Evolutionary conservation across 1,140 invertebrate species (phyloP), one percentile per base, ranked within the genome.

Genomic region (Sminthurides bifidus): DNA sequence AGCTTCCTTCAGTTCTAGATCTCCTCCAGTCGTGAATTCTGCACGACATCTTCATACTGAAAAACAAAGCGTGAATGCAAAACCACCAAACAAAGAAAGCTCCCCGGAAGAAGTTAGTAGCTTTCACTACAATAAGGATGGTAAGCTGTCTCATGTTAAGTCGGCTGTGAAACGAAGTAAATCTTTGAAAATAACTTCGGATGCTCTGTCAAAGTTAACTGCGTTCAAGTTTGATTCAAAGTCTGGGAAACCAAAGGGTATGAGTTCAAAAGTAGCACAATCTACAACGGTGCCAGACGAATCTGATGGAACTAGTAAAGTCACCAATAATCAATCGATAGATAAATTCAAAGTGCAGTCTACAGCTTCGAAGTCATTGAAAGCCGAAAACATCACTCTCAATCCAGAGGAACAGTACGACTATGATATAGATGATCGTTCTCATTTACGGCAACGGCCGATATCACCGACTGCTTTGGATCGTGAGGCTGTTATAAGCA

Each of bases 121-220:
- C n/a, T n/a, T n/a, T n/a, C n/a, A n/a, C n/a, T n/a, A n/a, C n/a
- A n/a, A n/a, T n/a, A n/a, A n/a, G n/a, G n/a, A n/a, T n/a, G n/a
- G n/a, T n/a, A n/a, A n/a, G n/a, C n/a, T n/a, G n/a, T n/a, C n/a
- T n/a, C n/a, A n/a, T n/a, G n/a, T n/a, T n/a, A n/a, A n/a, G n/a
- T n/a, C n/a, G n/a, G n/a, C 66, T 17, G 54, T 72, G 6, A 72
- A 70, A 57, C 43, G 71, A 35, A 72, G 70, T 52, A 72, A 71
- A 58, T 72, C 71, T n/a, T 51, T 72, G 23, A 69, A 69, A 63
- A 62, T 58, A n/a, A 45, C 40, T 24, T 31, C 37, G 23, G 50
- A 38, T n/a, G n/a, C 3, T 52, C 41, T 30, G 37, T 44, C 31
- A 45, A 58, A 40, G n/a, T 21, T 3, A 51, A 4, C 26, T 3